Evolutionary conservation across 2,888 invertebrate species (phyloP).

Genomic region (Acanthoscelides obtectus): DNA sequence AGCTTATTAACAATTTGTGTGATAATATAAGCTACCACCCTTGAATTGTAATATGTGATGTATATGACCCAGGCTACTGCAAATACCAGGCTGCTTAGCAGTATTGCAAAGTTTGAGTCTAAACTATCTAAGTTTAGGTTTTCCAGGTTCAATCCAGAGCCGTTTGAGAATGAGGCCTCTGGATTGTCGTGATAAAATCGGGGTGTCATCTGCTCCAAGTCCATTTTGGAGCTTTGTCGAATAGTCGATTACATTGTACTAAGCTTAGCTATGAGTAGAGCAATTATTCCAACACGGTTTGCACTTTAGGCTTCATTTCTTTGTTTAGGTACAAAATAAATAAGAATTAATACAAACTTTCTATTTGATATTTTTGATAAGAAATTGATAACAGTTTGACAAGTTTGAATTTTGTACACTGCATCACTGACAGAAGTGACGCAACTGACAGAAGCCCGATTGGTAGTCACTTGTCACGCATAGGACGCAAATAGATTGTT

Average conservation of each 20-base stretch:
- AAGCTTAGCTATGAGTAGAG: not conserved
- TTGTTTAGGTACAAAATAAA: no score
- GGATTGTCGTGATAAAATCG: slow-evolving; percentile 25
- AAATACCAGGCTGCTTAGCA: slow-evolving; percentile 75
- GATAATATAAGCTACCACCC: slow-evolving; percentile 84
- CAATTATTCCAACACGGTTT: not conserved
- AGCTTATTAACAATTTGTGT: slow-evolving; percentile 86
- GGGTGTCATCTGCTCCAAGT: slow-evolving; percentile 11
- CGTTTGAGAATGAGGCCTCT: slow-evolving; percentile 34
- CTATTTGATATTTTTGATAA: no score
- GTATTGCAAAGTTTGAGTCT: slow-evolving; percentile 73
- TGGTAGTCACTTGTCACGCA: no score
- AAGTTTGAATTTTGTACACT: no score
- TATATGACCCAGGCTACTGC: slow-evolving; percentile 91
- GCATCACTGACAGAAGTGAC: no score
- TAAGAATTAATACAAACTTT: no score
- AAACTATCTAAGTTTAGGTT: slow-evolving; percentile 64
- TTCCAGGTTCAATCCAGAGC: slow-evolving; percentile 22
- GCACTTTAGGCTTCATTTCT: no score
- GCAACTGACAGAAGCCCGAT: no score
- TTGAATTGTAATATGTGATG: slow-evolving; percentile 91
- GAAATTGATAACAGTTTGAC: no score
- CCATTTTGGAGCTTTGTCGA: not conserved
- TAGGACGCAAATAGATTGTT: no score
- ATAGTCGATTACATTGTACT: not conserved